phyloP scores from a whole-genome alignment of 2,113 vertebrate species.

The Lampris incognitus region DNA sequence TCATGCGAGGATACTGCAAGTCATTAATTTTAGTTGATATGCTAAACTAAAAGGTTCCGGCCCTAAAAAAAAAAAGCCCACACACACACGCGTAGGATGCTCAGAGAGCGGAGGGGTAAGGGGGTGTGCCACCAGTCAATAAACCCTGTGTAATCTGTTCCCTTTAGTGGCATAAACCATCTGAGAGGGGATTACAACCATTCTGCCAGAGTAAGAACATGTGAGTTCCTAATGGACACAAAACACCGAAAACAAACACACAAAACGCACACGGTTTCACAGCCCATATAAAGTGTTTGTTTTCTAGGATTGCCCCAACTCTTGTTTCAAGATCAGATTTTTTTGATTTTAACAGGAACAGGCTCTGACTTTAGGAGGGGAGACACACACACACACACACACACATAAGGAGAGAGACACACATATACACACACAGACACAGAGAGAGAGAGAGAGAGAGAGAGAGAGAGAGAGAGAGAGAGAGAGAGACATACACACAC shows the following conservation, averaged over 20 bases:
- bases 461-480: not conserved
- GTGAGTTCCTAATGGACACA: slow-evolving; percentile 68
- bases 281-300: not conserved
- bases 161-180: slow-evolving; percentile 80
- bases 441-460: slow-evolving; percentile 6
- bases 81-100: slow-evolving; percentile 54
- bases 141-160: slow-evolving; percentile 80
- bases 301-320: slow-evolving; percentile 25
- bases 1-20: not conserved
- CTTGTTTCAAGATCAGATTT: slow-evolving; percentile 26
- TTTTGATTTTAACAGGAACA: slow-evolving; percentile 40
- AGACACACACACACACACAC: not conserved
- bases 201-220: slow-evolving; percentile 74
- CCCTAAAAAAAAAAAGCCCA: not conserved
- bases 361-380: slow-evolving; percentile 47
- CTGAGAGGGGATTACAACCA: slow-evolving; percentile 79
- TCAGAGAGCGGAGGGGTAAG: slow-evolving; percentile 49
- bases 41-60: too few species aligned
- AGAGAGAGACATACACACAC: not conserved
- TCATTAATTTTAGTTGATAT: not conserved
- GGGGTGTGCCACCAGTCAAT: slow-evolving; percentile 72
- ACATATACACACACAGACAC: not conserved
- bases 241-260: slow-evolving; percentile 60
- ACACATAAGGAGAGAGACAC: too few species aligned
- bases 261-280: slow-evolving; percentile 18